phyloP scores from a whole-genome alignment of 1,140 invertebrate species.

The Trichomalopsis sarcophagae region DNA sequence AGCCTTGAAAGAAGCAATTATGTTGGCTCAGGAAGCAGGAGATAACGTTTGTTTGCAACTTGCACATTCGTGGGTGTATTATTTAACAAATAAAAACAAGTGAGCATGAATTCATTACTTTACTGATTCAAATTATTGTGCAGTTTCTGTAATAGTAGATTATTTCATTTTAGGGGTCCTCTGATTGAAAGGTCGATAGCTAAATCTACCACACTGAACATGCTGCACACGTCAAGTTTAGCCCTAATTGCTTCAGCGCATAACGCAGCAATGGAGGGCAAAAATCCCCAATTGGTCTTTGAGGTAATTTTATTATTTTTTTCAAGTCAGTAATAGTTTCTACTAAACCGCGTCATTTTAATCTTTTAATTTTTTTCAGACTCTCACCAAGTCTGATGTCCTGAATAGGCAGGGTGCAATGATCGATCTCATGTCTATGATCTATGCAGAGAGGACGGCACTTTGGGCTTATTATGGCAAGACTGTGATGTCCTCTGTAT shows the following conservation, averaged over 20 bases:
- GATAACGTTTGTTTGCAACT: conserved; percentile 91
- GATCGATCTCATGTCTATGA: conserved; percentile 86
- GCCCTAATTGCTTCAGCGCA: conserved; percentile 72
- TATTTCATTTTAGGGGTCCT: conserved; percentile 60
- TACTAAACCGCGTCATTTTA: not conserved
- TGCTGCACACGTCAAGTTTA: conserved; percentile 71
- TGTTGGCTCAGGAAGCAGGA: conserved; percentile 90
- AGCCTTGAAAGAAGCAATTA: conserved; percentile 89
- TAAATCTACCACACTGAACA: conserved; percentile 70
- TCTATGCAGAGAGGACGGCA: conserved; percentile 86
- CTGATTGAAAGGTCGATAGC: conserved; percentile 72
- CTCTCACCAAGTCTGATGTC: conserved; percentile 88
- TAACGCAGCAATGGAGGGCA: conserved; percentile 69
- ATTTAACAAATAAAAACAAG: conserved; percentile 77
- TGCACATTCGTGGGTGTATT: conserved; percentile 87
- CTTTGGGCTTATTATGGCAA: conserved; percentile 92
- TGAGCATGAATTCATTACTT: conserved; percentile 52
- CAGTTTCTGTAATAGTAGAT: not conserved
- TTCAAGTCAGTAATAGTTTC: not conserved
- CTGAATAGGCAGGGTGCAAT: conserved; percentile 90
- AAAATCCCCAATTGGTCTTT: conserved; percentile 69
- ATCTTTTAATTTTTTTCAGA: conserved; percentile 77
- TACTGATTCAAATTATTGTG: conserved; percentile 27
- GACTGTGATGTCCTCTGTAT: conserved; percentile 86
- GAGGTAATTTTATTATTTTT: conserved; percentile 61